A percentile compares a stretch with the other conserved stretches of the same genome.
Conservation (phyloP, 2,113 vertebrate genomes). For the Rhea americana region DNA sequence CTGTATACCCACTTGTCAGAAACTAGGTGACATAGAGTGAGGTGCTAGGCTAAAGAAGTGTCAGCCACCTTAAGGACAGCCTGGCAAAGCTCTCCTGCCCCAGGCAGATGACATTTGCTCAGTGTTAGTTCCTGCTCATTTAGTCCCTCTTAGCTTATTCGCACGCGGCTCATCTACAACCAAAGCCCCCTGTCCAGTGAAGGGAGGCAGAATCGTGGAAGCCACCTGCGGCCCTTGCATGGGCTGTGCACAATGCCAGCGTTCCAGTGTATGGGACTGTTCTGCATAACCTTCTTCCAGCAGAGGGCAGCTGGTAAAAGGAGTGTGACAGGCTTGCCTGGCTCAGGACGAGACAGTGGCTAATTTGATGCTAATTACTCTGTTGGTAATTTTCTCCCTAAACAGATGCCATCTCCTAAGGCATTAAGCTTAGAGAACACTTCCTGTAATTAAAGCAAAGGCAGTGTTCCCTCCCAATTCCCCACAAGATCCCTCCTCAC, state of each 20-base stretch:
- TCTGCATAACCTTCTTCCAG: conserved; percentile 2
- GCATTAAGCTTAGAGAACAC: neutral
- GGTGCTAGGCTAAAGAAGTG: neutral
- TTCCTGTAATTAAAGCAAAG: conserved; percentile 2
- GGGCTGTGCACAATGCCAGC: neutral
- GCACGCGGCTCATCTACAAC: neutral
- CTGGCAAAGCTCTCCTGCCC: neutral
- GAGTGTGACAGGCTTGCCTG: neutral
- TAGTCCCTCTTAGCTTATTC: neutral
- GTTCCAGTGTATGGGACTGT: neutral
- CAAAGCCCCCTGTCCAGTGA: neutral
- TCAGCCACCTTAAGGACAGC: neutral
- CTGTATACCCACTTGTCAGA: neutral
- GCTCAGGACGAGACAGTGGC: neutral
- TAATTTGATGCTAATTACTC: conserved; percentile 38
- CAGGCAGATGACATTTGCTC: neutral
- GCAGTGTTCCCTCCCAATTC: neutral
- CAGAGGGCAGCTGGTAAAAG: conserved; percentile 34
- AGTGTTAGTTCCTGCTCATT: neutral
- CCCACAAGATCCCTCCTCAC: neutral
- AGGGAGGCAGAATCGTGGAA: neutral
- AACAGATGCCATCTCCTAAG: neutral
- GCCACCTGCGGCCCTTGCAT: neutral
- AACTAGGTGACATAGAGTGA: neutral
- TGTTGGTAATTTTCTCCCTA: conserved; percentile 31